Evolutionary conservation across 2,797 vertebrate genomes (phyloP).

Genomic region (Gymnodraco acuticeps): DNA sequence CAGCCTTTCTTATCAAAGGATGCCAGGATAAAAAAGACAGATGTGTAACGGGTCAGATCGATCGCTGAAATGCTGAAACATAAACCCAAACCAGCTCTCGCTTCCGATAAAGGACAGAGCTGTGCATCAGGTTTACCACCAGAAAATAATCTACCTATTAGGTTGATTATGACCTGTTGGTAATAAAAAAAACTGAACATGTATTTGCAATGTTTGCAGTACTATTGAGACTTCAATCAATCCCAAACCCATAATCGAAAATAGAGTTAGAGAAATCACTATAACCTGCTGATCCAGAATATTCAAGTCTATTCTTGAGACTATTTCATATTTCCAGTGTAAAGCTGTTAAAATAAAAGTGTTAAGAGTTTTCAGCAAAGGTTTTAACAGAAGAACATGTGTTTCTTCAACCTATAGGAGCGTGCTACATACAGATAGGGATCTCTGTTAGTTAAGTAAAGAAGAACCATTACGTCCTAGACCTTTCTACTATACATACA

Average conservation of each 20-base stretch:
- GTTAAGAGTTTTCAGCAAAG: not conserved
- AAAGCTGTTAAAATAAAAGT: not conserved
- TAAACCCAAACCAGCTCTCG: conserved; percentile 15
- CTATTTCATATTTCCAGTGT: not conserved
- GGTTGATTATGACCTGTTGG: not conserved
- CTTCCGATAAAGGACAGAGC: not conserved
- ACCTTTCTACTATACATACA: no score
- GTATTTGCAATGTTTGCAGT: not conserved
- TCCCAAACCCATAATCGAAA: not conserved
- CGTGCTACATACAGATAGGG: not conserved
- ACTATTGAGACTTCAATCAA: not conserved
- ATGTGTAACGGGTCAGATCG: no score
- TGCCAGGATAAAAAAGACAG: conserved; percentile 32
- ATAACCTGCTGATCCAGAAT: conserved; percentile 19
- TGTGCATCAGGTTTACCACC: not conserved
- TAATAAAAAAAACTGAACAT: not conserved
- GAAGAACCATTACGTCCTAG: no score
- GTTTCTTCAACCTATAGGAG: not conserved
- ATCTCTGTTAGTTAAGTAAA: not conserved
- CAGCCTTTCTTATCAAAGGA: conserved; percentile 33
- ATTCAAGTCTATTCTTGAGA: not conserved
- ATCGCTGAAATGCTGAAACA: conserved; percentile 2
- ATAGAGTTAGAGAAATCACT: not conserved
- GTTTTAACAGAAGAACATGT: not conserved
- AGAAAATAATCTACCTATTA: not conserved